Conservation (phyloP, 2,888 invertebrate species). For the Serripes groenlandicus region DNA sequence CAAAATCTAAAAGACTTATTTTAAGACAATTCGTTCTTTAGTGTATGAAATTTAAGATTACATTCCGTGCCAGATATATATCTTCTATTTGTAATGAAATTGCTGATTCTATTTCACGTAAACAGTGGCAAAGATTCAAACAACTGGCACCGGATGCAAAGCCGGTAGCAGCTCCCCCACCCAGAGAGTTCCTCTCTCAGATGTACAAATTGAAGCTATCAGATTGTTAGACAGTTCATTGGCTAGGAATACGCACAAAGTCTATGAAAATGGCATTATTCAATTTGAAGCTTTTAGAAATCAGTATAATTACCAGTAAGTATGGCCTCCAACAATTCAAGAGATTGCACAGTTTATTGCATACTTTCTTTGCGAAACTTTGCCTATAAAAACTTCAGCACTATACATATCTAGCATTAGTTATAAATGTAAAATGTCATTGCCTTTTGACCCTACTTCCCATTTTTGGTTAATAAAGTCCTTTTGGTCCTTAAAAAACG, state of each 20-base stretch:
- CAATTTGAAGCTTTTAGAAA: background rate
- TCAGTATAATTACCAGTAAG: background rate
- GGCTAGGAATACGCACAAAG: background rate
- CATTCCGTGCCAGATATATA: background rate
- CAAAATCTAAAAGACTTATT: constrained; percentile 2
- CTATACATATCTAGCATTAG: background rate
- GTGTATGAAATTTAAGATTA: background rate
- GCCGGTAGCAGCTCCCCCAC: background rate
- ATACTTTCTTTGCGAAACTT: background rate
- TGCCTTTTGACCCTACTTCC: background rate
- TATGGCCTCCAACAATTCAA: background rate
- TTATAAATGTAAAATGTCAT: background rate
- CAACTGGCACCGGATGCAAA: background rate
- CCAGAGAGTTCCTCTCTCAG: background rate
- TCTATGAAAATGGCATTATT: background rate
- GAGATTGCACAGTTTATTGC: background rate
- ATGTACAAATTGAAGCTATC: background rate
- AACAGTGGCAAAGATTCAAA: background rate
- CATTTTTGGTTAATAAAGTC: background rate
- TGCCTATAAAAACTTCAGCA: background rate
- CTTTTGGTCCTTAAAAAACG: background rate
- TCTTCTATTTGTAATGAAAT: background rate
- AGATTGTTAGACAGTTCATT: background rate
- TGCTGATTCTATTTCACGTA: constrained; percentile 2
- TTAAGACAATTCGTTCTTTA: background rate